Base-by-base conservation (phyloP, 2,888 invertebrate species). In the Trichogramma evanescens region DNA sequence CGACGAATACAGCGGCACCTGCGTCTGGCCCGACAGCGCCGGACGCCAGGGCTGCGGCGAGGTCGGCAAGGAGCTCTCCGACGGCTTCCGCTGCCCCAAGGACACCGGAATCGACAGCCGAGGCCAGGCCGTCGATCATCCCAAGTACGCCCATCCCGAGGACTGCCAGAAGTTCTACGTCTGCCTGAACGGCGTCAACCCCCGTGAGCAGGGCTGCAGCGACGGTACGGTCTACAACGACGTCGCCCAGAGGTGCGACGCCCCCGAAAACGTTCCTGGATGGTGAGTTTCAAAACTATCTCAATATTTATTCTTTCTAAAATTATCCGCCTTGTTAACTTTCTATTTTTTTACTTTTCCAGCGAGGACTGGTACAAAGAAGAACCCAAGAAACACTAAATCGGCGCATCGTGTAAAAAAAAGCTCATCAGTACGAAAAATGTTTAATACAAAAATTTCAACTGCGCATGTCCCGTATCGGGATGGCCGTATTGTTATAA, bases 91-190 rank as follows among this genome's bases (percentile, higher is more conserved):
- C 70, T 95, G 94, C 78, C 93, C 93, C 65, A 88, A 86, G 73
- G 85, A 85, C 44, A 80, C 81, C 49, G 81, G 81, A 63, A 80
- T 83, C 0, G 89, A 89, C 72, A 76, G 82, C 9, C 84, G 83
- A 67, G 93, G 92, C 39, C 88, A 87, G 74, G 75, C 82, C 6
- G 85, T 90, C 4, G 86, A 91, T 40, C 93, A 93, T 80, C 93
- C 93, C 38, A 91, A 90, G 77, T 93, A 84, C 79, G 82, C 93
- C 2, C 91, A 94, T 80, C 89, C 91, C 46, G 86, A 83, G 43
- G 93, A 95, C 78, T 95, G 94, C 80, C 91, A 93, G 78, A 87
- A 91, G 71, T 94, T 94, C 85, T 94, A 93, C 79, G 92, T 93
- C 42, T 93, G 93, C 78, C 79, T 93, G 69, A 93, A 89, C 76